These are phyloP conservation scores for Tricholauxania praeusta DNA, from an alignment of 2,888 invertebrate species.

Conservation along the genomic window DNA sequence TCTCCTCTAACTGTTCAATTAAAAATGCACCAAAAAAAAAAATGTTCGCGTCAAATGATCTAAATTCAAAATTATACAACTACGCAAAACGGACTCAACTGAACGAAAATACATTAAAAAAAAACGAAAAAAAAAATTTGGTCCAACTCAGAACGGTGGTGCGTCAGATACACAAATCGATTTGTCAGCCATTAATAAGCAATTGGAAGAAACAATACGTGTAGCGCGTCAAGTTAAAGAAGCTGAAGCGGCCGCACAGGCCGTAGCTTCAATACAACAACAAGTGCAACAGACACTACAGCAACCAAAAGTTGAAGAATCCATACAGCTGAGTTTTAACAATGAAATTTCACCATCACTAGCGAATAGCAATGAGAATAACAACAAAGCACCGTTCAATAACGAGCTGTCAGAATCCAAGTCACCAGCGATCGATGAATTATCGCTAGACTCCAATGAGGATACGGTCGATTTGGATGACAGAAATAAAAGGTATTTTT, in stretches of 20 bases:
- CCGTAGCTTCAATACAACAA: slow-evolving; percentile 49
- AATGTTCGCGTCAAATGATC: slow-evolving; percentile 2
- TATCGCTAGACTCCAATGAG: slow-evolving; percentile 78
- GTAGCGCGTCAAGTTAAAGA: slow-evolving; percentile 68
- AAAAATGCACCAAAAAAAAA: not conserved
- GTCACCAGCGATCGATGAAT: slow-evolving; percentile 76
- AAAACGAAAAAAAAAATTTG: slow-evolving; percentile 28
- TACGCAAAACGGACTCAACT: slow-evolving; percentile 15
- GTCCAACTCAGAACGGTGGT: slow-evolving; percentile 55
- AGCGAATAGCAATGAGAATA: slow-evolving; percentile 48
- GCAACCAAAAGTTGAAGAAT: slow-evolving; percentile 52
- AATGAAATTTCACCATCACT: slow-evolving; percentile 56
- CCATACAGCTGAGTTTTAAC: slow-evolving; percentile 63
- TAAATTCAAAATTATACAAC: slow-evolving; percentile 27
- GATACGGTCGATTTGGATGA: slow-evolving; percentile 80
- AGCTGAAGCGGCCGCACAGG: slow-evolving; percentile 61
- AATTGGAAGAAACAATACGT: slow-evolving; percentile 67
- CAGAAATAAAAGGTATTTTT: slow-evolving; percentile 77
- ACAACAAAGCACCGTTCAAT: slow-evolving; percentile 51
- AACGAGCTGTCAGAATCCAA: slow-evolving; percentile 73
- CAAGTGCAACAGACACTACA: slow-evolving; percentile 50
- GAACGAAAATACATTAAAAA: slow-evolving; percentile 14
- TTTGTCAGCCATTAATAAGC: slow-evolving; percentile 66
- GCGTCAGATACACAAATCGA: slow-evolving; percentile 66
- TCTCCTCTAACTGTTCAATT: not conserved